A percentile compares a stretch with the other conserved stretches of the same genome.
Evolutionary conservation across 92 coral and sea anemone genomes (phyloP).

Genomic region (Paramuricea clavata): DNA sequence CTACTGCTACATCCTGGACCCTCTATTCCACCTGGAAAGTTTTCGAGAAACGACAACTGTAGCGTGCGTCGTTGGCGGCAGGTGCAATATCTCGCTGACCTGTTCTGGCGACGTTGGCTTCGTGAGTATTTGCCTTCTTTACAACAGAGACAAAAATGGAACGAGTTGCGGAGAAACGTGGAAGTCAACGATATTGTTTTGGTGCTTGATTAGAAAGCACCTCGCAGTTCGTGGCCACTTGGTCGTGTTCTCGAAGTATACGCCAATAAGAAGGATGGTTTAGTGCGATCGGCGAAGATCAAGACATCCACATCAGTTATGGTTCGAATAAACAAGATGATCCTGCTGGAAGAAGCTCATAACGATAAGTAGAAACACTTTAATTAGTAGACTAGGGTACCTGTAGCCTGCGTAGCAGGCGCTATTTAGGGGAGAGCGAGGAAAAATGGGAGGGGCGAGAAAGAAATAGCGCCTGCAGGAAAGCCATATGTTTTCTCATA

Average conservation of each 20-base stretch:
- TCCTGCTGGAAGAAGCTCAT: conserved; percentile 47
- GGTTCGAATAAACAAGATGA: conserved; percentile 58
- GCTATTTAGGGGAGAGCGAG: too few relatives aligned
- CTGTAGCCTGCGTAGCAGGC: too few relatives aligned
- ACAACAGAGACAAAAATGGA: conserved; percentile 66
- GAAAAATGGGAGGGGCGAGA: too few relatives aligned
- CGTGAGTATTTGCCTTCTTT: conserved; percentile 60
- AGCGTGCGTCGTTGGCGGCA: conserved; percentile 35
- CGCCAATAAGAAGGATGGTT: conserved; percentile 54
- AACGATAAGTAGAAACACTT: neutral
- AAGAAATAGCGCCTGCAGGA: too few relatives aligned
- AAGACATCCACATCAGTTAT: conserved; percentile 50
- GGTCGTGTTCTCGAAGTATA: conserved; percentile 58
- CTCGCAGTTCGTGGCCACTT: conserved; percentile 62
- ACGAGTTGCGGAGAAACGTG: conserved; percentile 45
- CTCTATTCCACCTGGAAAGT: neutral
- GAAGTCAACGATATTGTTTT: conserved; percentile 63
- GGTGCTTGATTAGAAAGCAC: conserved; percentile 54
- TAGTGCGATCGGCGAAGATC: conserved; percentile 60
- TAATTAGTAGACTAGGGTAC: too few relatives aligned
- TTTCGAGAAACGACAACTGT: neutral
- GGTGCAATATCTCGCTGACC: conserved; percentile 58
- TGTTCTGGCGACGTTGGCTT: conserved; percentile 68
- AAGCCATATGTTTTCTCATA: too few relatives aligned
- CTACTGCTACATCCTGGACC: neutral